Evolutionary conservation across 2,888 invertebrate genomes (phyloP).

Genomic region (Lepidochrysops patricia): DNA sequence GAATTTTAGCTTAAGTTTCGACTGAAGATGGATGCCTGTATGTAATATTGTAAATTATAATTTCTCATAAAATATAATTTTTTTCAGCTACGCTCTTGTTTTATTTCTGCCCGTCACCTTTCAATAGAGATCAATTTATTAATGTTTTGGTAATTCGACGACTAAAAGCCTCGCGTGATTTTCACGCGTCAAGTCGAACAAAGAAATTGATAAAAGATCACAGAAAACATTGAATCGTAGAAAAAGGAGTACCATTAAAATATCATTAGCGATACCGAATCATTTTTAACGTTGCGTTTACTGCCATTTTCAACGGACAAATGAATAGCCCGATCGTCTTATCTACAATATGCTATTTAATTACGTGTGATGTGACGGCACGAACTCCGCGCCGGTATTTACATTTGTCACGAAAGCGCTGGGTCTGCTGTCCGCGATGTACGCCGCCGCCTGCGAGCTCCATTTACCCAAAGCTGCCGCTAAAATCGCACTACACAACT

Average conservation of each 20-base stretch:
- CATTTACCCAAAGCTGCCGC: constrained; percentile 41
- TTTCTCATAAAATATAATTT: constrained; percentile 77
- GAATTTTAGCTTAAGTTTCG: constrained; percentile 76
- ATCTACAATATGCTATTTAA: constrained; percentile 22
- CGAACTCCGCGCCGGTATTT: constrained; percentile 22
- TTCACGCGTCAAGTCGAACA: not conserved
- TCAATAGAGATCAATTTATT: not conserved
- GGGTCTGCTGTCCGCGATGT: constrained; percentile 7
- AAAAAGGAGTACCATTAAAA: constrained; percentile 5
- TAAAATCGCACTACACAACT: constrained; percentile 44
- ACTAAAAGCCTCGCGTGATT: not conserved
- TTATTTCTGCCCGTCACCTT: constrained; percentile 33
- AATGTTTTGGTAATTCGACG: not conserved
- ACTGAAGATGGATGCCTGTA: constrained; percentile 75
- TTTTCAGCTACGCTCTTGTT: constrained; percentile 71
- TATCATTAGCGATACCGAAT: not conserved
- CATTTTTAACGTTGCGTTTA: not conserved
- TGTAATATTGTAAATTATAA: constrained; percentile 77
- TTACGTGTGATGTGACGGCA: constrained; percentile 20
- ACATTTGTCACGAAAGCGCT: constrained; percentile 21
- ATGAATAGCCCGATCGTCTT: not conserved
- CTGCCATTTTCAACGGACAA: not conserved
- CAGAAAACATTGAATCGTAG: not conserved
- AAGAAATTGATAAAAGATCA: not conserved
- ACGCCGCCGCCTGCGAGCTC: constrained; percentile 19